A percentile compares a stretch with the other conserved stretches of the same genome.
phyloP scores from a whole-genome alignment of 1,140 invertebrate species.

The Drosophila tani region DNA sequence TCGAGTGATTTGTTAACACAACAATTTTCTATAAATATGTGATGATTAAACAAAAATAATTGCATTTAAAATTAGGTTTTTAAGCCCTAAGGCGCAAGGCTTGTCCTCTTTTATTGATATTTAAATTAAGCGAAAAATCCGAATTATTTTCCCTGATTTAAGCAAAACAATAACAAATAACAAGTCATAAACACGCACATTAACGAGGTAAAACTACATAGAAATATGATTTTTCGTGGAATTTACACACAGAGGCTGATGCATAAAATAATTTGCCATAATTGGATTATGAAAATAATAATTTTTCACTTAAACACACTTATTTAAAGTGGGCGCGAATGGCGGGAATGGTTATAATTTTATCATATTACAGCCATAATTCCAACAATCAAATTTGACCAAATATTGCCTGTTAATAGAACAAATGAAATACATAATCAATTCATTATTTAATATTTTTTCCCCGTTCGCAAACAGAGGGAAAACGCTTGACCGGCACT shows the following conservation, averaged over 20 bases:
- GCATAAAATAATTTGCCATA: constrained; percentile 33
- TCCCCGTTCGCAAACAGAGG: too few species aligned
- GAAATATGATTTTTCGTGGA: constrained; percentile 10
- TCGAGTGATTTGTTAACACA: constrained; percentile 10
- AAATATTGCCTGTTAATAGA: constrained; percentile 25
- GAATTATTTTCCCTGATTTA: constrained; percentile 22
- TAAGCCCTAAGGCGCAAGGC: too few species aligned
- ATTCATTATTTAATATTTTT: constrained; percentile 15
- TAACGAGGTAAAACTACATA: constrained; percentile 1
- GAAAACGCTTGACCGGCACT: constrained; percentile 8
- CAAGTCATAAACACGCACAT: constrained; percentile 6
- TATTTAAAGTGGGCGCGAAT: constrained; percentile 2
- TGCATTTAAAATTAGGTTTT: constrained; percentile 11
- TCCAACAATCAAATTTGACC: constrained; percentile 42
- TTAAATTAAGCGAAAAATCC: constrained; percentile 23
- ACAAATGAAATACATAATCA: constrained; percentile 35
- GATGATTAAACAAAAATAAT: constrained; percentile 27
- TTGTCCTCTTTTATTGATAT: constrained; percentile 11
- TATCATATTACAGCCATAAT: constrained; percentile 39
- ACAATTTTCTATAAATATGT: constrained; percentile 12
- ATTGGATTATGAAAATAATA: constrained; percentile 42
- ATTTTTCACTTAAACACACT: constrained; percentile 31
- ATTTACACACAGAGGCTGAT: constrained; percentile 17
- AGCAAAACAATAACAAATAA: constrained; percentile 12
- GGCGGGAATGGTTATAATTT: constrained; percentile 15